A percentile compares a stretch with the other conserved stretches of the same genome.
Evolutionary conservation across 2,888 invertebrate genomes (phyloP).

Genomic region (Teleogryllus oceanicus): DNA sequence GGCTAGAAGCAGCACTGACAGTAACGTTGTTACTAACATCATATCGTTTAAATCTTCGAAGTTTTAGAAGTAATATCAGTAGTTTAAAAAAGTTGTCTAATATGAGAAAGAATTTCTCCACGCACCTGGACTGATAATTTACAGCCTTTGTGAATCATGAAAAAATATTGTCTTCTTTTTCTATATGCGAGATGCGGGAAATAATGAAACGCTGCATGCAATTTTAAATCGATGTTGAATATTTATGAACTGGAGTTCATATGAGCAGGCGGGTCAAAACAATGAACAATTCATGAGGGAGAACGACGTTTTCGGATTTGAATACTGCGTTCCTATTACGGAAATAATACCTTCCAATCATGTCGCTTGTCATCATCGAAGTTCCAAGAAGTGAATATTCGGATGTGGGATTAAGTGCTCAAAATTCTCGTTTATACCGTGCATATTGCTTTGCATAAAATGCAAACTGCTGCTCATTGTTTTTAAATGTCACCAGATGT

Average conservation of each 20-base stretch:
- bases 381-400: neutral
- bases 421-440: neutral
- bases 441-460: neutral
- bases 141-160: too few species aligned
- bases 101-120: too few species aligned
- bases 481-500: too few species aligned
- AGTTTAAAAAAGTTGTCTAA: too few species aligned
- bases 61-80: too few species aligned
- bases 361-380: neutral
- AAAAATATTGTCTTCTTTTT: too few species aligned
- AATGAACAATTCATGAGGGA: neutral
- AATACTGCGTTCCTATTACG: neutral
- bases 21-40: too few species aligned
- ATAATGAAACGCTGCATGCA: neutral
- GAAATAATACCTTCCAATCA: neutral
- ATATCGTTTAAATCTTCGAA: too few species aligned
- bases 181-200: too few species aligned
- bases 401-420: neutral
- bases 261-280: neutral
- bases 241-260: neutral
- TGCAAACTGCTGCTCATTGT: neutral
- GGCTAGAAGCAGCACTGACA: too few species aligned
- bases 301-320: neutral
- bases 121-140: too few species aligned
- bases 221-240: conserved; percentile 9